Evolutionary conservation across 2,113 vertebrate genomes (phyloP).

Genomic region (Agapornis roseicollis): DNA sequence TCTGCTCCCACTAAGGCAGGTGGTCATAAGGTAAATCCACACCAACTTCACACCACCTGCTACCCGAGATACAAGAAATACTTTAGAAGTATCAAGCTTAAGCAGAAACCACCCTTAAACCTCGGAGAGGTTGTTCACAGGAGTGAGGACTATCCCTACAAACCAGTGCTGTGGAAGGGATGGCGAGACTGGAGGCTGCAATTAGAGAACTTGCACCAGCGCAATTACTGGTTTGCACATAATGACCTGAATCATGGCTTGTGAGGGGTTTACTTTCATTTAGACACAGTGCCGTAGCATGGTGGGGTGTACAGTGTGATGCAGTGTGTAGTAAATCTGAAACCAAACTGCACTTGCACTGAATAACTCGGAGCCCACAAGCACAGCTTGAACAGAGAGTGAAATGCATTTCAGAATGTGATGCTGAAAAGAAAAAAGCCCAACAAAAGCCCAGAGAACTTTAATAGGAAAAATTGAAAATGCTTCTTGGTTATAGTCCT

Average conservation of each 20-base stretch:
- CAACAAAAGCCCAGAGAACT: background rate
- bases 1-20: background rate
- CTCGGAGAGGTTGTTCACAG: background rate
- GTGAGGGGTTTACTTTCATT: background rate
- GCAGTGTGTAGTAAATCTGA: constrained; percentile 17
- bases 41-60: background rate
- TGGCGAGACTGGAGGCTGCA: background rate
- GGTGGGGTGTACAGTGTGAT: background rate
- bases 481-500: background rate
- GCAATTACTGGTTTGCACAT: background rate
- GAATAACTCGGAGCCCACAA: background rate
- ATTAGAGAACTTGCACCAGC: background rate
- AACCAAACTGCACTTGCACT: background rate
- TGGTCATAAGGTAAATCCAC: background rate
- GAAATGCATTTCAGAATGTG: background rate
- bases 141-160: background rate
- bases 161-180: background rate
- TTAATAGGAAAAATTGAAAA: background rate
- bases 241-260: constrained; percentile 15
- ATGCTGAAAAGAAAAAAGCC: background rate
- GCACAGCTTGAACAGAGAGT: background rate
- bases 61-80: background rate
- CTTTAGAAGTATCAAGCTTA: background rate
- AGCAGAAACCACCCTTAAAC: background rate
- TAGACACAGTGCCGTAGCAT: fast-evolving